Percentiles rank a stretch among this genome's conserved stretches.
Conservation (phyloP, 2,797 vertebrate genomes). For the Cyclopterus lumpus region DNA sequence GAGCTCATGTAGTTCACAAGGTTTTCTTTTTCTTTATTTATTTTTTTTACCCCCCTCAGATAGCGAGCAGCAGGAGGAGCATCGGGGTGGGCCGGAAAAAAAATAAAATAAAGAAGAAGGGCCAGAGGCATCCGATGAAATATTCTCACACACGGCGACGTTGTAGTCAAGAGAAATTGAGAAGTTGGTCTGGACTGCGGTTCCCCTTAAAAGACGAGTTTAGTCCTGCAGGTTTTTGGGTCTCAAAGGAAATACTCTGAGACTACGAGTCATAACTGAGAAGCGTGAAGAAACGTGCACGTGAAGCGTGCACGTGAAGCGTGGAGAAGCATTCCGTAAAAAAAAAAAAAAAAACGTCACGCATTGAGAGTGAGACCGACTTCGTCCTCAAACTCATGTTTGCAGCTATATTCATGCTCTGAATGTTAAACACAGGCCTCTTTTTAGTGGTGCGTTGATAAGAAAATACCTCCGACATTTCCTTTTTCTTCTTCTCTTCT, state of each 20-base stretch:
- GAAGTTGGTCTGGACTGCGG: constrained; percentile 19
- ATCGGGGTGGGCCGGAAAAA: constrained; percentile 12
- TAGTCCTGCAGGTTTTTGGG: not conserved
- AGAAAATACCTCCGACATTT: constrained; percentile 49
- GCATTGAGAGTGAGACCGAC: not conserved
- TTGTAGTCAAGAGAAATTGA: constrained; percentile 12
- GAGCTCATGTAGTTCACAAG: constrained; percentile 42
- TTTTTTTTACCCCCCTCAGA: not conserved
- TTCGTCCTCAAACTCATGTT: not conserved
- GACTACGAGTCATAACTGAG: not conserved
- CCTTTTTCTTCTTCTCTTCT: constrained; percentile 53
- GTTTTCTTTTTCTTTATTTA: not conserved
- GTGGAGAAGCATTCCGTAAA: too few relatives aligned
- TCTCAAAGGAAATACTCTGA: constrained; percentile 1
- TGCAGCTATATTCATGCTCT: not conserved
- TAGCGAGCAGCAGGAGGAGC: constrained; percentile 6
- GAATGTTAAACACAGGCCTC: not conserved
- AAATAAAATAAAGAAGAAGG: not conserved
- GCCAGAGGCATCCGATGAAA: not conserved
- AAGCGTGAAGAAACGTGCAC: too few relatives aligned
- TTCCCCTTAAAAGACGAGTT: constrained; percentile 1
- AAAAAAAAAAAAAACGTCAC: too few relatives aligned
- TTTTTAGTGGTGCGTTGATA: not conserved
- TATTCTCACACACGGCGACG: not conserved
- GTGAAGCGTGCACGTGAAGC: too few relatives aligned